These are phyloP conservation scores for Centrocercus urophasianus DNA, from an alignment of 2,113 vertebrate genomes.

Conservation along the genomic window DNA sequence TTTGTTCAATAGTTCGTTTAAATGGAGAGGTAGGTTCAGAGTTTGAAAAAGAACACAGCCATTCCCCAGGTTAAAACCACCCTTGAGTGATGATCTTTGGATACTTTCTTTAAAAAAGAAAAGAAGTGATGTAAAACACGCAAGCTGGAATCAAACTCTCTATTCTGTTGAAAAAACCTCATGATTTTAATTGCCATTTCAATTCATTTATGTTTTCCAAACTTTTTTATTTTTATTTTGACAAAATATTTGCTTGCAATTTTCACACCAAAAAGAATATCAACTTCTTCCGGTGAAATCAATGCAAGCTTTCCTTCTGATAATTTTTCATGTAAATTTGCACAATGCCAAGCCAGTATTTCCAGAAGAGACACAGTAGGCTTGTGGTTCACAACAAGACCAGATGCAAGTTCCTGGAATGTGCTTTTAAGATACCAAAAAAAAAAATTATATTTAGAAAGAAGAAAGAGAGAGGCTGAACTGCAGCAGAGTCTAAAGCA, in stretches of 20 bases:
- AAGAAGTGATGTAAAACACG: not conserved
- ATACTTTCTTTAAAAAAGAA: not conserved
- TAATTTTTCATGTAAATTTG: not conserved
- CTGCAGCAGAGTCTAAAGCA: not conserved
- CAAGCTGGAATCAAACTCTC: not conserved
- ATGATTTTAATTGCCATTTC: not conserved
- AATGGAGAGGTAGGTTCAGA: not conserved
- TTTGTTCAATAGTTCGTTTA: not conserved
- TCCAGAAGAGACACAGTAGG: not conserved
- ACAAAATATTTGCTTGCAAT: not conserved
- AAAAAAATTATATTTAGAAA: not conserved
- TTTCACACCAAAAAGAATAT: not conserved
- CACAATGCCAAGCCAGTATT: not conserved
- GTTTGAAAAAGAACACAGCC: not conserved
- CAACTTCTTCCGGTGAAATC: not conserved
- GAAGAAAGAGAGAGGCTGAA: not conserved
- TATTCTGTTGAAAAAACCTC: not conserved
- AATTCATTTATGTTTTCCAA: not conserved
- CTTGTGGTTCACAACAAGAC: slow-evolving; percentile 34
- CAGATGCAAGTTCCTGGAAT: slow-evolving; percentile 40
- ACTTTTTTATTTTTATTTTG: not conserved
- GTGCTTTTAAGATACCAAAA: not conserved
- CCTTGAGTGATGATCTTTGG: not conserved
- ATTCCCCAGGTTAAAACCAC: not conserved
- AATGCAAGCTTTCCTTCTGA: not conserved